These are phyloP conservation scores for Odontomyia ornata DNA, from an alignment of 2,888 invertebrate species.

Conservation along the genomic window DNA sequence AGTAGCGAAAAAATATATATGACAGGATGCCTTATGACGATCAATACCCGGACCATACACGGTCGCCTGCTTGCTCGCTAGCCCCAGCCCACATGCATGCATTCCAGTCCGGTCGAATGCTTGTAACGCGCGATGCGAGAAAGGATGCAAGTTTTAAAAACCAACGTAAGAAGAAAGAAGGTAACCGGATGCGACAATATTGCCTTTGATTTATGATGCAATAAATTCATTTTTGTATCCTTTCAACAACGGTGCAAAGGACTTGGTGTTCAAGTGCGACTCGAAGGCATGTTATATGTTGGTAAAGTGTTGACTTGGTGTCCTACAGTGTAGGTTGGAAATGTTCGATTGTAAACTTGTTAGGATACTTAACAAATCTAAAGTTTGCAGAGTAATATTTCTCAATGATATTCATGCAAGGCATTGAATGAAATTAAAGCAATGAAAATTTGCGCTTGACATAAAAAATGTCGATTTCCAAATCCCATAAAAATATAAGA, in stretches of 20 bases:
- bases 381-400: too few species aligned
- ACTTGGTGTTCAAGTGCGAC: conserved; percentile 28
- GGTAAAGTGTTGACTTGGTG: conserved; percentile 7
- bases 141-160: conserved; percentile 31
- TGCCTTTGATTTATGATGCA: conserved; percentile 60
- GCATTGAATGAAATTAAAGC: too few species aligned
- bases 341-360: background rate
- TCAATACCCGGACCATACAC: conserved; percentile 6
- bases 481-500: too few species aligned
- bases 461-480: too few species aligned
- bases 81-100: too few species aligned
- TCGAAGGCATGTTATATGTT: background rate
- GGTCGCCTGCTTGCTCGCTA: background rate
- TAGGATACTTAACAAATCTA: too few species aligned
- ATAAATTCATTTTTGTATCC: conserved; percentile 60
- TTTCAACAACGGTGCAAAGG: conserved; percentile 30
- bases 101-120: background rate
- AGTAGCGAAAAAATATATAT: conserved; percentile 22
- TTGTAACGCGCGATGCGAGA: background rate
- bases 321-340: background rate
- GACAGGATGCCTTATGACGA: conserved; percentile 33
- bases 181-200: conserved; percentile 59
- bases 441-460: too few species aligned
- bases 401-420: too few species aligned
- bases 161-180: conserved; percentile 47